Percentiles rank a stretch among this genome's conserved stretches.
phyloP scores from a whole-genome alignment of 1,140 invertebrate genomes.

The Ptiloglossa arizonensis region DNA sequence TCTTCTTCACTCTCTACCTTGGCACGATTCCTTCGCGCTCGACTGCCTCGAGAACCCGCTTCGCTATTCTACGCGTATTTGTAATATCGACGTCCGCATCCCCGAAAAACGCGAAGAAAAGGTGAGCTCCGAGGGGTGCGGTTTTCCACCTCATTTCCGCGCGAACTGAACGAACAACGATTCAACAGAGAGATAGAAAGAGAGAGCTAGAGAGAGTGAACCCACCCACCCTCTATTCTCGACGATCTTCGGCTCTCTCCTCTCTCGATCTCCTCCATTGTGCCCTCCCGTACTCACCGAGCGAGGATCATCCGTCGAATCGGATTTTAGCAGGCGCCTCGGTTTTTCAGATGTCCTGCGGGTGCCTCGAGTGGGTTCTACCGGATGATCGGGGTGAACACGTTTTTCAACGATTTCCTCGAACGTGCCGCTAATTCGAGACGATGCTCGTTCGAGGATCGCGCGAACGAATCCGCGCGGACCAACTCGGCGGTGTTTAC shows the following conservation, averaged over 20 bases:
- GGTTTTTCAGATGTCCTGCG: slow-evolving; percentile 3
- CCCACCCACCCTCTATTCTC: background rate
- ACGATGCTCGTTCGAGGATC: too few species aligned
- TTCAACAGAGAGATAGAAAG: slow-evolving; percentile 54
- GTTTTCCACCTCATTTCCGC: slow-evolving; percentile 80
- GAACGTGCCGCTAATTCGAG: too few species aligned
- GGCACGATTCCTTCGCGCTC: slow-evolving; percentile 54
- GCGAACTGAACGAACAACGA: slow-evolving; percentile 74
- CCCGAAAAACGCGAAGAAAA: slow-evolving; percentile 59
- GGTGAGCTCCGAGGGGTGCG: slow-evolving; percentile 68
- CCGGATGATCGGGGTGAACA: background rate
- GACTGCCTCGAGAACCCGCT: slow-evolving; percentile 48
- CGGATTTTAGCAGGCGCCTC: slow-evolving; percentile 73
- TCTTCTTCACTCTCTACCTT: slow-evolving; percentile 1
- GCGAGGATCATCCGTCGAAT: slow-evolving; percentile 73
- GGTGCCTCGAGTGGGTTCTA: background rate
- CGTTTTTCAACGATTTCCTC: background rate
- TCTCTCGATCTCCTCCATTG: slow-evolving; percentile 66
- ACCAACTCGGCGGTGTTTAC: too few species aligned
- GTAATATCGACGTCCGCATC: slow-evolving; percentile 56
- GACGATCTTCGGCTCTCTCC: background rate
- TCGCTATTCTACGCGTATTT: slow-evolving; percentile 35
- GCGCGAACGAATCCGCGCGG: too few species aligned
- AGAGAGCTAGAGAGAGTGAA: slow-evolving; percentile 30
- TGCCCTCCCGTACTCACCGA: slow-evolving; percentile 57